Percentiles rank a stretch among this genome's conserved stretches.
Conservation (phyloP, 2,113 vertebrate genomes). For the Rhabdomys dilectus region DNA sequence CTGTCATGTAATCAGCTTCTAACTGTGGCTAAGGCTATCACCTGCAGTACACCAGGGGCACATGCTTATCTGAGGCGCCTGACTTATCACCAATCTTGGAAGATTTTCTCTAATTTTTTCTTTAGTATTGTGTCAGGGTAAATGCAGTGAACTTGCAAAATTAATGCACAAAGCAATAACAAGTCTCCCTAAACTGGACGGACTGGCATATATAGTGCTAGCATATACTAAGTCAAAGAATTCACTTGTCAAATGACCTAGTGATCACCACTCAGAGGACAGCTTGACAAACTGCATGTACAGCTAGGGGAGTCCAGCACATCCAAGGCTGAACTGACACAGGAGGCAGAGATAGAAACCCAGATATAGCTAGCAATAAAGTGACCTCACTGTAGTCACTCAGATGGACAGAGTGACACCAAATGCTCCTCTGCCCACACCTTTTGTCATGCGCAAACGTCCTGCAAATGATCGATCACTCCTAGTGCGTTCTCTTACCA, state of each 20-base stretch:
- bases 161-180: not conserved
- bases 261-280: accelerated
- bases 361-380: accelerated
- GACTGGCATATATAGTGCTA: not conserved
- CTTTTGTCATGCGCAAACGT: accelerated
- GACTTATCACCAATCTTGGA: not conserved
- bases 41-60: no score
- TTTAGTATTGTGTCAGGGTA: not conserved
- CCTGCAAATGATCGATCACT: accelerated
- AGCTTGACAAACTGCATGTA: not conserved
- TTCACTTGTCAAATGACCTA: not conserved
- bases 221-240: not conserved
- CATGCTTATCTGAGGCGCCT: not conserved
- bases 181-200: not conserved
- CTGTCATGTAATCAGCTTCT: not conserved
- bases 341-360: no score
- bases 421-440: accelerated
- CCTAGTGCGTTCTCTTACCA: not conserved
- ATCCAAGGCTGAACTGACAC: not conserved
- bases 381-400: accelerated
- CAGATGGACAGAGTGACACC: not conserved
- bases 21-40: not conserved
- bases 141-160: not conserved
- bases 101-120: not conserved
- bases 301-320: accelerated